Evolutionary conservation across 2,113 vertebrate genomes (phyloP).

Genomic region (Anhinga anhinga): DNA sequence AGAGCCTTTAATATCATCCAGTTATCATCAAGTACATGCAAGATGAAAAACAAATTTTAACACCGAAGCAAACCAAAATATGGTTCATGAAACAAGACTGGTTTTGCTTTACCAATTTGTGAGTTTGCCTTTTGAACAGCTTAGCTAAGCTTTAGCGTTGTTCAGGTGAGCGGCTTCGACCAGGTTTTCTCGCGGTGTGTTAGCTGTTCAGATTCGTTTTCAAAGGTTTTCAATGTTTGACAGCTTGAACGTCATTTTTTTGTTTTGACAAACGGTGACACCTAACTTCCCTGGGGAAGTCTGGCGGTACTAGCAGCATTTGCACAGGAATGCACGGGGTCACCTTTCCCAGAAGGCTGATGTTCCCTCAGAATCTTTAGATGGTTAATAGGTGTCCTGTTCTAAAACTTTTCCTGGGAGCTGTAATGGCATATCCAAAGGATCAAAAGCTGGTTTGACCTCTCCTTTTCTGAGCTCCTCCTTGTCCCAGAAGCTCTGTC

Average conservation of each 20-base stretch:
- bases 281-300: neutral
- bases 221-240: neutral
- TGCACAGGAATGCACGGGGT: neutral
- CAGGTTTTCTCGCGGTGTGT: neutral
- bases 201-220: neutral
- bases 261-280: neutral
- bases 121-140: neutral
- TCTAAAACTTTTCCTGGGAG: neutral
- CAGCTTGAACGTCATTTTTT: neutral
- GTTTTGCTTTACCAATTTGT: neutral
- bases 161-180: neutral
- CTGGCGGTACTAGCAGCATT: neutral
- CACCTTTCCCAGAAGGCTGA: neutral
- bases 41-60: neutral
- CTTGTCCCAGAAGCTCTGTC: slow-evolving; percentile 11
- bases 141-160: neutral
- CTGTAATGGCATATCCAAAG: neutral
- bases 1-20: neutral
- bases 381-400: neutral
- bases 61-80: neutral
- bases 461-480: neutral
- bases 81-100: neutral
- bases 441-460: slow-evolving; percentile 31
- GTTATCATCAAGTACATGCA: neutral
- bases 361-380: neutral